A percentile compares a stretch with the other conserved stretches of the same genome.
phyloP scores from a whole-genome alignment of 2,797 vertebrate species.

The Psittacula echo region DNA sequence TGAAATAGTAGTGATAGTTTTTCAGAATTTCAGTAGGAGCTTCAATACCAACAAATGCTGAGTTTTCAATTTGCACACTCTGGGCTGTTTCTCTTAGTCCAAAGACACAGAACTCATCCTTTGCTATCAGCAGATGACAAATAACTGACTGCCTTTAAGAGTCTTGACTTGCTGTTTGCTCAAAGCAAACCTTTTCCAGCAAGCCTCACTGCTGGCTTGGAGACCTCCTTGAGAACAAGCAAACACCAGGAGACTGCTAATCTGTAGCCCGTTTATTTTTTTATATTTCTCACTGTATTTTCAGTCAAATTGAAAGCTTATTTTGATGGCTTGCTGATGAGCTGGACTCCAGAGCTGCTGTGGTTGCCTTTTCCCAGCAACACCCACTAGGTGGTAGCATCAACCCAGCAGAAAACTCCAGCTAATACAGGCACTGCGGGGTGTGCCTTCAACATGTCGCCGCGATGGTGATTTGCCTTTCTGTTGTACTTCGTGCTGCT shows the following conservation, averaged over 20 bases:
- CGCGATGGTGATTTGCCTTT: accelerated
- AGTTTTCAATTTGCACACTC: neutral
- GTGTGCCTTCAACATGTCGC: neutral
- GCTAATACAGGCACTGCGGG: accelerated
- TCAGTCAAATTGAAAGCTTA: neutral
- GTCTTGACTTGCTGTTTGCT: neutral
- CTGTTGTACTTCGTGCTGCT: accelerated
- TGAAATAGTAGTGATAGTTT: accelerated
- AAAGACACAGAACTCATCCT: neutral
- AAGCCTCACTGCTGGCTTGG: neutral
- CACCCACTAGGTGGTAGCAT: conserved; percentile 54
- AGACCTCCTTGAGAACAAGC: neutral
- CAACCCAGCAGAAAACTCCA: neutral
- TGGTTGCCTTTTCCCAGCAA: neutral
- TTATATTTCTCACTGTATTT: accelerated
- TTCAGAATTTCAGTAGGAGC: neutral
- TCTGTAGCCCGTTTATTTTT: accelerated
- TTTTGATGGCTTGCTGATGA: neutral
- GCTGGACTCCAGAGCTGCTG: neutral
- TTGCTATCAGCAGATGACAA: neutral
- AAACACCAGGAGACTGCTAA: neutral
- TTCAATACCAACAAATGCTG: neutral
- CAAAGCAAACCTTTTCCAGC: neutral
- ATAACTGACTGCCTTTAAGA: neutral
- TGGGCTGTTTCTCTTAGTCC: neutral